Evolutionary conservation across 2,113 vertebrate species (phyloP), one percentile per base, ranked within the genome.

Genomic region (Muscicapa adusta): DNA sequence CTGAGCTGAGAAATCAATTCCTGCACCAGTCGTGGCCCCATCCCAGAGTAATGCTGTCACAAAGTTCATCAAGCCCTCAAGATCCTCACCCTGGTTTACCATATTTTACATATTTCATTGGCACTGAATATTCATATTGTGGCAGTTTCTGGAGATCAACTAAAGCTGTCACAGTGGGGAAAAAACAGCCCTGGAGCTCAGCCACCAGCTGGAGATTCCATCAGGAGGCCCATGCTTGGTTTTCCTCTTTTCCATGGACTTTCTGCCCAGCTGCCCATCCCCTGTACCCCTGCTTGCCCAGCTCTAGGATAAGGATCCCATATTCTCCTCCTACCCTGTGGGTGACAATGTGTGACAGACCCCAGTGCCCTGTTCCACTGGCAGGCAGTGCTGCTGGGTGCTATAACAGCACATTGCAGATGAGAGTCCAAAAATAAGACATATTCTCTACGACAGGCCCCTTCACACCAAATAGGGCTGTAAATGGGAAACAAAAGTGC

Each of bases 1-100:
- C 54, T 89, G 77, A 95, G 80, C 66, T 71, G 84, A 82, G 91
- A 92, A 96, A 95, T 95, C 96, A 95, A 94, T 96, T 93, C 91
- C 93, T 96, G 78, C 71, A 94, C 80, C 91, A 89, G 54, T 43
- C 6, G 10, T 89, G 81, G 70, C 91, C 91, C 90, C 81, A 66
- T 84, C 82, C 67, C 74, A 51, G 42, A 88, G 67, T 90, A 83
- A 91, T 68, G 84, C 73, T 91, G 89, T 78, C 67, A 93, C 58
- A 74, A 94, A 91, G 91, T 92, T 95, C 96, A 93, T 85, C 19
- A 2, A 89, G 74, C 65, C 81, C 71, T 82, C 66, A 42, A 85
- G 87, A 87, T 73, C 62, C 89, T 95, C 89, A 89, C 74, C 74
- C 77, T 58, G 70, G 40, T 40, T 86, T 45, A 57, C 2, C 0